A percentile compares a stretch with the other conserved stretches of the same genome.
phyloP scores from a whole-genome alignment of 2,888 invertebrate genomes.

The Acleris laterana region DNA sequence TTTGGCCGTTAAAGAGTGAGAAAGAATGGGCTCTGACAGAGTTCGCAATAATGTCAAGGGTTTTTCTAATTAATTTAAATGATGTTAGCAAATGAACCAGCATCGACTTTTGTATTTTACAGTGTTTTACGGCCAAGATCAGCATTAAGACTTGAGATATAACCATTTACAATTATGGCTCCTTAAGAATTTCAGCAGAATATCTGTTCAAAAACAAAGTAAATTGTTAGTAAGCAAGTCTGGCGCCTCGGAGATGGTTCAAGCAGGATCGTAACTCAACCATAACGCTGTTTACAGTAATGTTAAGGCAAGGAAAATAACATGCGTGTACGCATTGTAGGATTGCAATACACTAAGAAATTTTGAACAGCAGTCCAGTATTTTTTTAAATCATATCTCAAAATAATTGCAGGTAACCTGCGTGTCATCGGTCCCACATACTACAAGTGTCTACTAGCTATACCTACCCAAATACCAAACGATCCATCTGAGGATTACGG shows the following conservation, averaged over 20 bases:
- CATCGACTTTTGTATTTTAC: no score
- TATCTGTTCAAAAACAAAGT: conserved; percentile 1
- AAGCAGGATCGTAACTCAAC: conserved; percentile 10
- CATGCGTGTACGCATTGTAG: conserved; percentile 9
- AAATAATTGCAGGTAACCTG: no score
- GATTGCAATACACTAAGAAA: not conserved
- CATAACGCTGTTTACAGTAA: conserved; percentile 7
- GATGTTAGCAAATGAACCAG: no score
- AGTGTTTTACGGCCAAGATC: no score
- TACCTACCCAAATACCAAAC: no score
- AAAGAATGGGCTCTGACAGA: no score
- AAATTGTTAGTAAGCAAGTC: conserved; percentile 20
- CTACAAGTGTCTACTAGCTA: no score
- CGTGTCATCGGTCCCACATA: no score
- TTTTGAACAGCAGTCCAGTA: not conserved
- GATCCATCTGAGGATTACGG: no score
- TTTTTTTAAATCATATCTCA: not conserved
- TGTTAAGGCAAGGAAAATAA: not conserved
- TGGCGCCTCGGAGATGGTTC: conserved; percentile 14
- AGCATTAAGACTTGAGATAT: not conserved
- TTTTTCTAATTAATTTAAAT: no score
- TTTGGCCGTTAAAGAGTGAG: no score
- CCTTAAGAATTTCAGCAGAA: not conserved
- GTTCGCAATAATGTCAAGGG: no score
- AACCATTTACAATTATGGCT: not conserved